Conservation (phyloP, 2,797 vertebrate genomes). For the Corythornis leucogaster region DNA sequence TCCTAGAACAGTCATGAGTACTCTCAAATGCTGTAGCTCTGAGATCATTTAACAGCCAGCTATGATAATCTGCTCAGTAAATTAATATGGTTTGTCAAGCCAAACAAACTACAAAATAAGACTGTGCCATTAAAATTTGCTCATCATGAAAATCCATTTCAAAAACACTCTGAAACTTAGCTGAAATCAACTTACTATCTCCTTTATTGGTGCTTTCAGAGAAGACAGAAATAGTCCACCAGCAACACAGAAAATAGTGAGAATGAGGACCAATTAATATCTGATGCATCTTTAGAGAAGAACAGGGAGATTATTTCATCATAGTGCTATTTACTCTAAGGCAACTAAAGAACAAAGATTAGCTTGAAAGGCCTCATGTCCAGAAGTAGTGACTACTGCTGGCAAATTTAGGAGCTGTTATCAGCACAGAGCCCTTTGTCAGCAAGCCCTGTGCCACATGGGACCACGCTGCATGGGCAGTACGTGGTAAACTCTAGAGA, state of each 20-base stretch:
- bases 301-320: background rate
- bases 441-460: no score
- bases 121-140: background rate
- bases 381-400: background rate
- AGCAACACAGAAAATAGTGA: background rate
- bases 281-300: background rate
- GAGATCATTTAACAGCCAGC: constrained; percentile 18
- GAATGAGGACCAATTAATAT: background rate
- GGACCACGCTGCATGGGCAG: no score
- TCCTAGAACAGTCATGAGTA: background rate
- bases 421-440: no score
- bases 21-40: background rate
- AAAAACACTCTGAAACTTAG: background rate
- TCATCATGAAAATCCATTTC: background rate
- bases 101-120: constrained; percentile 30
- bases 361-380: background rate
- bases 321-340: background rate
- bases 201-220: background rate
- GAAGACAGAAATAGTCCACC: background rate
- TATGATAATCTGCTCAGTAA: background rate
- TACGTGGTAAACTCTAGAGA: no score
- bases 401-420: background rate
- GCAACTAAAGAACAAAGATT: background rate
- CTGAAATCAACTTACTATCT: background rate
- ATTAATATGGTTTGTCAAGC: constrained; percentile 4